phyloP scores from a whole-genome alignment of 1,140 invertebrate species.

The Subanguina moxae region DNA sequence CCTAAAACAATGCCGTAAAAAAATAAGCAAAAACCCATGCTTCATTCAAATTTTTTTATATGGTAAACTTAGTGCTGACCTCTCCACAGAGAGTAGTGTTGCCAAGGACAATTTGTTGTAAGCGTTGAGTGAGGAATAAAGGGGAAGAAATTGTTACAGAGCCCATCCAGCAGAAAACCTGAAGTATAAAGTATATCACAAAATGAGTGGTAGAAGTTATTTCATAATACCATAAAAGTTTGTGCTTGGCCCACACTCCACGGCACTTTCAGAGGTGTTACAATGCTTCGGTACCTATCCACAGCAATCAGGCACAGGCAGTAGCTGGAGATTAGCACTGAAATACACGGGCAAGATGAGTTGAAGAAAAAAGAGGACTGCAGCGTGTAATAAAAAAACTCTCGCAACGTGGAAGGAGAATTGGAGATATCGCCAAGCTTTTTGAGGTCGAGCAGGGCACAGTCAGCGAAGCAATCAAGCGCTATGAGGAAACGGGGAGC shows the following conservation, averaged over 20 bases:
- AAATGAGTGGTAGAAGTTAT: too few species aligned
- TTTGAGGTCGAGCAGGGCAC: too few species aligned
- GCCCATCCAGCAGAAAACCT: conserved; percentile 41
- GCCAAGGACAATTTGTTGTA: conserved; percentile 48
- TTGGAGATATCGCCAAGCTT: too few species aligned
- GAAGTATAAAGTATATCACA: too few species aligned
- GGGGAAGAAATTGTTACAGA: conserved; percentile 51
- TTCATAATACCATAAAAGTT: conserved; percentile 29
- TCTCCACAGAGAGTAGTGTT: conserved; percentile 55
- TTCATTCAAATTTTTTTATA: too few species aligned
- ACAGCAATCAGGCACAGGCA: conserved; percentile 57
- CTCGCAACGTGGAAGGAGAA: too few species aligned
- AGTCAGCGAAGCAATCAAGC: too few species aligned
- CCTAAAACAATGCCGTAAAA: too few species aligned
- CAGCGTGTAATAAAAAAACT: too few species aligned
- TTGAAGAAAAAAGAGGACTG: too few species aligned
- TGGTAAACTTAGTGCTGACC: conserved; percentile 24
- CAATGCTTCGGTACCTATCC: conserved; percentile 56
- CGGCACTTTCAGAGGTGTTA: conserved; percentile 55
- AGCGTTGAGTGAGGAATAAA: conserved; percentile 50
- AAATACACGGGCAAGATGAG: conserved; percentile 4
- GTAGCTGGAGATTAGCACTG: conserved; percentile 58
- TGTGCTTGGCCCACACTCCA: conserved; percentile 56
- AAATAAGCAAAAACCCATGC: too few species aligned
- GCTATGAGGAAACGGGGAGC: too few species aligned